Base-by-base conservation (phyloP, 2,113 vertebrate species). In the Amazona guildingii region DNA sequence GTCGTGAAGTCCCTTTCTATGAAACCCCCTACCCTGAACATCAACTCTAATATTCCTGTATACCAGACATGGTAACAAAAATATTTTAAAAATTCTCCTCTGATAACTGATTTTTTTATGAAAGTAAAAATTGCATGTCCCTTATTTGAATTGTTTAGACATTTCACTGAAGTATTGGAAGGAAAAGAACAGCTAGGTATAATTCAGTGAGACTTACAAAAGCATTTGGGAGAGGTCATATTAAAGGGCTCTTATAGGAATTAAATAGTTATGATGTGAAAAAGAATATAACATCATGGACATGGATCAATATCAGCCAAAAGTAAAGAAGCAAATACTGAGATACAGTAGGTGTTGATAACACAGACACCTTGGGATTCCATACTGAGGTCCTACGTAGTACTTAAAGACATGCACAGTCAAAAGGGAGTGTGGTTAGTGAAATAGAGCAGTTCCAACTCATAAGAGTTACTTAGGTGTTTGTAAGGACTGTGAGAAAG, bases 11-110 rank as follows among this genome's bases (percentile, higher is more conserved):
- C 8, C 9, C 5, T n/a, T 67, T 54, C 23, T 63, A 24, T 51
- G 27, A 21, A 9, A 13, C 4, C 1, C 3, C 3, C 6, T 48
- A 20, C 18, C 6, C 9, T 43, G 33, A 81, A 3, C 6, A 8
- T 74, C 29, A 27, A 37, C 2, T 72, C 10, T 91, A 61, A 31
- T 24, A 11, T 43, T 52, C 2, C 41, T 67, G 1, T 44, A 31
- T 57, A 52, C 5, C 4, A 43, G 74, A 70, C 2, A 9, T 52
- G 4, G 6, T 21, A 51, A 41, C 12, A 3, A 84, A 86, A 90
- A 62, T 14, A 66, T 4, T 64, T 23, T 31, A 6, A 39, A 84
- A 66, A 73, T 55, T 64, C 11, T 61, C 2, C 5, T 90, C 54
- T 76, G 21, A 49, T 31, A 57, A 1, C 11, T 9, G 9, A 46